Evolutionary conservation across 2,888 invertebrate genomes (phyloP), one percentile per base, ranked within the genome.

Genomic region (Monopis laevigella): DNA sequence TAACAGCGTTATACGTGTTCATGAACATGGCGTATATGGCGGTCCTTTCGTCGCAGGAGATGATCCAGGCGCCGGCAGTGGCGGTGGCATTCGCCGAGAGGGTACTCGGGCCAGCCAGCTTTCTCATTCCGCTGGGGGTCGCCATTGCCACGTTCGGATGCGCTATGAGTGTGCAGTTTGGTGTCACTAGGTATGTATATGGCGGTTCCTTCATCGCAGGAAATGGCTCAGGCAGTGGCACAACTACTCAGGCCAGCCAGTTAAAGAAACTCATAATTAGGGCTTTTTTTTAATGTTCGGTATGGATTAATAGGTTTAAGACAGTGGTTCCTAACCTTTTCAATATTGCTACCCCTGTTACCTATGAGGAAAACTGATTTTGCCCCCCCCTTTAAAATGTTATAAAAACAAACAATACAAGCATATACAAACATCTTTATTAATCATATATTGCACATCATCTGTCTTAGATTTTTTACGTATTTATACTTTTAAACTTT

Each of bases 21-120:
- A 92, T 92, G 86, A 94, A 93, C 58, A 82, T 93, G 11, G 88
- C 93, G n/a, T 94, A 93, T 66, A 89, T 93, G 87, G 86, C 92
- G 0, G 92, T 89, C 3, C 67, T 94, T 50, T 86, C 85, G 2
- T 83, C 86, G 40, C 69, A 83, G 0, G 92, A 93, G 58, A 88
- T 95, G 84, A 74, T 88, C 10, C 75, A 78, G 3, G 87, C 90
- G 0, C 84, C 86, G 1, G 93, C 93, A 0, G 93, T 94, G 1
- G 94, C 93, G 0, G 89, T 93, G n/a, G 70, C 83, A 0, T 90
- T 89, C 62, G 89, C 88, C 0, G 75, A 83, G 36, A 66, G 82
- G 12, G 85, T 88, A 0, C 61, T 92, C 1, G 91, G 91, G 0
- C 70, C 83, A 0, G 78, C 88, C 41, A 74, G 85, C 24, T 86